These are phyloP conservation scores for Aphyosemion australe DNA, from an alignment of 2,113 vertebrate species.

Conservation along the genomic window DNA sequence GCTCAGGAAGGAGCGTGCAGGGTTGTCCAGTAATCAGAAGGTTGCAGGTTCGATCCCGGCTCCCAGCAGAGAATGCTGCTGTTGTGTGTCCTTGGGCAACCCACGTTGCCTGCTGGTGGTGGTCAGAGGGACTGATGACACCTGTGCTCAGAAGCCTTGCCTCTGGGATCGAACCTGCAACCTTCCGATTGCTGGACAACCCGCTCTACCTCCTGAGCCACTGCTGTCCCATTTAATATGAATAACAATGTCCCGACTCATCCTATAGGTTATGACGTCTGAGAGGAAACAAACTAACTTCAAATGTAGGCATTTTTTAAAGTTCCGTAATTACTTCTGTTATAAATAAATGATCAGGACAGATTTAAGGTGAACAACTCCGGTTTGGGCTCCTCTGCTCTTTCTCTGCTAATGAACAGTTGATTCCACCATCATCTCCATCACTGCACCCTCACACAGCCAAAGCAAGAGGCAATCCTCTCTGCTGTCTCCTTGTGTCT, in stretches of 20 bases:
- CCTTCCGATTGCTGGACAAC: no score
- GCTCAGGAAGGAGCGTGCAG: no score
- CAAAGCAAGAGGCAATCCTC: constrained; percentile 68
- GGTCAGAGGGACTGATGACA: no score
- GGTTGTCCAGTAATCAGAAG: no score
- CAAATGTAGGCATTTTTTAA: neutral
- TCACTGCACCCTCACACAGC: constrained; percentile 52
- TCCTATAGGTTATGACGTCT: constrained; percentile 1
- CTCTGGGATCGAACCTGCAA: no score
- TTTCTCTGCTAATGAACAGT: constrained; percentile 47
- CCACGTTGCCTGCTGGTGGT: no score
- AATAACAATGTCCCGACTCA: neutral
- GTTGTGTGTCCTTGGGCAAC: no score
- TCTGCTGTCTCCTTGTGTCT: constrained; percentile 70
- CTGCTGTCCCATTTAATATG: no score
- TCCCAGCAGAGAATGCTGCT: no score
- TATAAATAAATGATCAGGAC: constrained; percentile 1
- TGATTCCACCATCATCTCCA: constrained; percentile 54
- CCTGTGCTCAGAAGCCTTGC: no score
- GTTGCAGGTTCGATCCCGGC: no score
- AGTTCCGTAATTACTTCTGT: neutral
- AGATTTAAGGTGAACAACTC: constrained; percentile 1
- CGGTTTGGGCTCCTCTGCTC: neutral
- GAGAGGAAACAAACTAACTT: neutral
- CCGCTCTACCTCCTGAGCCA: no score